Base-by-base conservation (phyloP, 2,888 invertebrate genomes). In the Keiferia lycopersicella region DNA sequence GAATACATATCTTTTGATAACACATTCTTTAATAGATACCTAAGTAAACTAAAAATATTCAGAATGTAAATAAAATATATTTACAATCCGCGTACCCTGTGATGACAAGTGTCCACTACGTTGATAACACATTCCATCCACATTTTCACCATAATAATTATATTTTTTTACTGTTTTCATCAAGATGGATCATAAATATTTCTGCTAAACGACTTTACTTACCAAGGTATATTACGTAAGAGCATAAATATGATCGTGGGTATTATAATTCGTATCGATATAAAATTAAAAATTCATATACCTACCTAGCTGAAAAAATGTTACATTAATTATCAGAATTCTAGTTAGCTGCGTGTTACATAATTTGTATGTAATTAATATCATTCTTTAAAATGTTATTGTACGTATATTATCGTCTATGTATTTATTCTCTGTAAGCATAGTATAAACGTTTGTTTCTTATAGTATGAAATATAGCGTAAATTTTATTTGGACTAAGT, bases 391-490 rank as follows among this genome's bases (percentile, higher is more conserved):
- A 14, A 41, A 41, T 41, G 8, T 41, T n/a, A 16, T n/a, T 4
- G 45, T 45, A 16, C 16, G 45, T 45, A 1, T 0, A n/a, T 6
- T 50, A 6, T 12, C n/a, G 11, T 8, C 18, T 22, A 22, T 53
- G 58, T 59, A 30, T 20, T 26, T 58, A 59, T 50, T 26, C 3
- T 26, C 26, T 34, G 34, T 34, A 34, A 38, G 59, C 22, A 64
- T 62, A 38, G 14, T 62, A 39, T 38, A 48, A 41, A 56, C 26
- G 41, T 38, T 39, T 64, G 56, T 61, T n/a, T 64, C 59, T 61
- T 61, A 53, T 64, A 60, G 39, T 30, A 34, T 34, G 8, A 34
- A 34, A 7, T 34, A 34, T 34, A 34, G 8, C 8, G 6, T 34
- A 4, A 34, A 34, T 7, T 34, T 34, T 4, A 34, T 34, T 34